These are phyloP conservation scores for Isaurus tuberculatus DNA, from an alignment of 92 coral and sea anemone species.

Conservation along the genomic window DNA sequence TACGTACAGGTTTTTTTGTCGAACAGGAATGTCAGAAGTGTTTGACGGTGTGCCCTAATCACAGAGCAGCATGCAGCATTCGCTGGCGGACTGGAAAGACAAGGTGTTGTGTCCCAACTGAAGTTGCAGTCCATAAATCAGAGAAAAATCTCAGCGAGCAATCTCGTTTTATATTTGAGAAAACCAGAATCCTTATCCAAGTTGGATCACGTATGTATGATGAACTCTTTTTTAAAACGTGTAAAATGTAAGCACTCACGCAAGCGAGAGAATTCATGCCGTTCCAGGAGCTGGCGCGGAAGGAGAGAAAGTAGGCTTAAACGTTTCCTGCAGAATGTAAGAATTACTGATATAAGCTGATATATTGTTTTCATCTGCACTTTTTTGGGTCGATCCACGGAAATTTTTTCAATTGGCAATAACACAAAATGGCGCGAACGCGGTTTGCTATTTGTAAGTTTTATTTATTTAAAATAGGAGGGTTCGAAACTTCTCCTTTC, in stretches of 20 bases:
- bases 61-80: slow-evolving; percentile 49
- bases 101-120: slow-evolving; percentile 58
- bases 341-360: background rate
- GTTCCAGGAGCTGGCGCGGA: background rate
- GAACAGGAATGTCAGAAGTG: slow-evolving; percentile 38
- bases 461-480: background rate
- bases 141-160: slow-evolving; percentile 29
- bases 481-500: background rate
- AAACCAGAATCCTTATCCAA: slow-evolving; percentile 51
- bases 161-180: slow-evolving; percentile 40
- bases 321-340: background rate
- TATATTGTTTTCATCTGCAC: background rate
- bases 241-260: background rate
- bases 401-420: background rate
- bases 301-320: background rate
- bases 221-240: background rate
- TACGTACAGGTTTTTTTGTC: slow-evolving; percentile 42
- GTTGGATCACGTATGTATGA: slow-evolving; percentile 54
- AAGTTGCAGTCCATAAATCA: slow-evolving; percentile 52
- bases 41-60: slow-evolving; percentile 53
- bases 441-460: background rate
- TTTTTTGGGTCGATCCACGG: background rate
- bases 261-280: background rate
- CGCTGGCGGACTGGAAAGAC: slow-evolving; percentile 63
- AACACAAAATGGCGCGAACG: background rate